Evolutionary conservation across 2,888 invertebrate genomes (phyloP), one percentile per base, ranked within the genome.

Genomic region (Iphiclides podalirius): DNA sequence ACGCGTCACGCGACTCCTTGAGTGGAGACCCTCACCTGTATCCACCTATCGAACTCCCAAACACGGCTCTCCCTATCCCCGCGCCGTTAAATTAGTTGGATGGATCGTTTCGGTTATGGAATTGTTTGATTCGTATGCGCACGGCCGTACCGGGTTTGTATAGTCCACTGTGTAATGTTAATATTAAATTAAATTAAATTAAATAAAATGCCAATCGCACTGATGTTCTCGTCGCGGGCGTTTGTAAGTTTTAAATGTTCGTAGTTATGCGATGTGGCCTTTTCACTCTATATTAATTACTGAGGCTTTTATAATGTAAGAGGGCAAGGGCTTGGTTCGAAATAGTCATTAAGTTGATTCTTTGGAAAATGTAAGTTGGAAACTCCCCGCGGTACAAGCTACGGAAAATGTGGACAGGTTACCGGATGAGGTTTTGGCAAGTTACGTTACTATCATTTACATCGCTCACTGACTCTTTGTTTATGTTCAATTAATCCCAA

Each of bases 101-200:
- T 70, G 73, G 70, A 67, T 62, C 67, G 63, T 72, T 70, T 72
- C 70, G 66, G 74, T n/a, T n/a, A 86, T 87, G 86, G 84, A 61
- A 71, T 73, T n/a, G n/a, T 83, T 79, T 60, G 82, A 81, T 71
- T 70, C 75, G 67, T 79, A 73, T 79, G 70, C 75, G 60, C 66
- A 79, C 66, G 81, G 79, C 79, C 70, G 74, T 68, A 78, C 66
- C 58, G 80, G 83, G 85, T 86, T 85, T 71, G 83, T 85, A 85
- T 79, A 58, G 47, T 20, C n/a, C n/a, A n/a, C n/a, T 57, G 63
- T 64, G 55, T 54, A 15, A 14, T 20, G 8, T 35, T 35, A 2
- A 13, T n/a, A 15, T 16, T n/a, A n/a, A 7, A 14, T 16, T 15
- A 9, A 14, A 31, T 20, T 20, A 6, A 4, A 4, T 3, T 4